Evolutionary conservation across 2,797 vertebrate species (phyloP), one percentile per base, ranked within the genome.

Genomic region (Pangasius sanitwongsei): DNA sequence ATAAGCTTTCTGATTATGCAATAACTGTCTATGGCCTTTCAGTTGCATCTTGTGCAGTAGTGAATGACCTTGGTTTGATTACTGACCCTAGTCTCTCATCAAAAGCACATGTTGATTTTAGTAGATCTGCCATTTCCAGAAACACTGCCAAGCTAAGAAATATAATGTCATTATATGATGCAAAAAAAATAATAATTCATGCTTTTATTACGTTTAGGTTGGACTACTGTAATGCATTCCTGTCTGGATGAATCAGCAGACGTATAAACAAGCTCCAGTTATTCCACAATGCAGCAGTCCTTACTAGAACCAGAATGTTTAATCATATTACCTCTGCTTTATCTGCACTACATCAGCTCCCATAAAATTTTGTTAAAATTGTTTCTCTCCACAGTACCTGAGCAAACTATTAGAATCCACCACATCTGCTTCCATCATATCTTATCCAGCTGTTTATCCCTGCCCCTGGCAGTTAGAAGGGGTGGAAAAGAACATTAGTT

Each of bases 221-320:
- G 18, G 20, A 82, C 31, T 37, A 37, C 78, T 61, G 8, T 59
- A 59, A 57, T 82, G 31, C 34, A 82, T 82, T 59, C 8, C 18
- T 59, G 78, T 82, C 78, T 37, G 9, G 8, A 59, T 82, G 78
- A 82, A 82, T 55, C 50, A 80, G 74, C 74, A 80, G 50, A 44
- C 28, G 48, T 31, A 82, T 41, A 82, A 82, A 82, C 34, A 82
- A 82, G n/a, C 78, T 37, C 78, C 18, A 37, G n/a, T 81, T 34
- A 81, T 31, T 34, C 31, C 53, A 81, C 28, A 78, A 55, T 31
- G 28, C 15, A 75, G 74, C 41, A 75, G 74, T 2, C 4, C 44
- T 50, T 28, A 75, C 72, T 53, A 53, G 15, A 78, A 78, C 25
- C 48, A 53, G 28, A 53, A 78, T 78, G 28, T 53, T 18, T 78